Evolutionary conservation across 2,888 invertebrate species (phyloP).

Genomic region (Pterostichus madidus): DNA sequence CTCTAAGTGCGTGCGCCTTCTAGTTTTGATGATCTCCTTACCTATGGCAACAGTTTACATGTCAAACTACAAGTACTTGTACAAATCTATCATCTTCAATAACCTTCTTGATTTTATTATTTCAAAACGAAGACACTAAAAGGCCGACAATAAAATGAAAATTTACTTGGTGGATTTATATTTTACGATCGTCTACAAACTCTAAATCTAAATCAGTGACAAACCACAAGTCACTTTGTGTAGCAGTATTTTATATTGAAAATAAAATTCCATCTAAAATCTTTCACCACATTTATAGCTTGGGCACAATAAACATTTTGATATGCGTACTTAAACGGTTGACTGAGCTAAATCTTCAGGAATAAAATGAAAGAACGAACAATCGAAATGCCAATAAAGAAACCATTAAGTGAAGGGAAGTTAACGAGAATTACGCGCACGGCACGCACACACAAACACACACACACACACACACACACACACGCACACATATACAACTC

Average conservation of each 20-base stretch:
- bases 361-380: slow-evolving; percentile 41
- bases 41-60: too few relatives aligned
- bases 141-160: neutral
- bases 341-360: slow-evolving; percentile 23
- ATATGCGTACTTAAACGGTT: slow-evolving; percentile 41
- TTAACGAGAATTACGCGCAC: slow-evolving; percentile 34
- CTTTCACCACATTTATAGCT: slow-evolving; percentile 24
- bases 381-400: slow-evolving; percentile 44
- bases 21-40: too few relatives aligned
- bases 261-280: slow-evolving; percentile 10
- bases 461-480: slow-evolving; percentile 4
- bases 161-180: neutral
- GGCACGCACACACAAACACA: slow-evolving; percentile 21
- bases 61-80: neutral
- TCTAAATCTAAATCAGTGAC: neutral
- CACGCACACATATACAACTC: neutral
- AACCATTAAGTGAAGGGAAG: slow-evolving; percentile 42
- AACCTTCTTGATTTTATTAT: neutral
- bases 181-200: too few relatives aligned
- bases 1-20: too few relatives aligned
- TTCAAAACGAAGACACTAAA: too few relatives aligned
- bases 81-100: neutral
- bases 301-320: slow-evolving; percentile 35
- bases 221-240: neutral
- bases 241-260: neutral